Base-by-base conservation (phyloP, 2,888 invertebrate species). In the Dasypogon diadema region DNA sequence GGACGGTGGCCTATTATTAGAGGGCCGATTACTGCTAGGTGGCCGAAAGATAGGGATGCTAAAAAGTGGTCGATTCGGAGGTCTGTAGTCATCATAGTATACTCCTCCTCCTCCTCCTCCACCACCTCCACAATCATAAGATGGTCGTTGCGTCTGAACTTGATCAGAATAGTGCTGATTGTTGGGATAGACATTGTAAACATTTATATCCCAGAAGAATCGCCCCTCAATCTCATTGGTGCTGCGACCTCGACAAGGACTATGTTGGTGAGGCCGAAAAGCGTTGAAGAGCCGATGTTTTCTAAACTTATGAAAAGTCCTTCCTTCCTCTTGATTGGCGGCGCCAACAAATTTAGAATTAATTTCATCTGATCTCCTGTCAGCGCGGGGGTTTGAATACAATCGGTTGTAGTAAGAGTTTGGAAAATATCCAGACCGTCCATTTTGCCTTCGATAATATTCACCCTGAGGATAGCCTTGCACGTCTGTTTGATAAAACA, bases 191-290 rank as follows among this genome's bases (percentile, higher is more conserved):
- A 84, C 81, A 76, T 85, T 84, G 74, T 83, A 83, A 8, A 85
- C 82, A 79, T 85, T 85, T 6, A 85, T 24, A 73, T 85, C 85
- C 81, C 84, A 85, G 1, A 85, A 77, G 16, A 85, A 82, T 18
- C 85, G 82, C 5, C 85, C 85, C 76, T 85, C 82, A 79, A 80
- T 75, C 77, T 82, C 55, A 60, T 76, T 14, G 8, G 72, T 6
- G 56, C 75, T 12, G 12, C 79, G 79, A 2, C 77, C 74, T 1
- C 72, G 14, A 12, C 48, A 65, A 24, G 78, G 16, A 78, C 82
- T 77, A 81, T 80, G 1, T 82, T 81, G 0, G 82, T 83, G 60
- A 80, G 83, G 0, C 81, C 82, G 0, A 54, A 24, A 48, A 14
- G 21, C 2, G n/a, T 24, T 1, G 2, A 21, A 18, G 14, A 65